phyloP scores from a whole-genome alignment of 2,888 invertebrate genomes.

The Microdon myrmicae region DNA sequence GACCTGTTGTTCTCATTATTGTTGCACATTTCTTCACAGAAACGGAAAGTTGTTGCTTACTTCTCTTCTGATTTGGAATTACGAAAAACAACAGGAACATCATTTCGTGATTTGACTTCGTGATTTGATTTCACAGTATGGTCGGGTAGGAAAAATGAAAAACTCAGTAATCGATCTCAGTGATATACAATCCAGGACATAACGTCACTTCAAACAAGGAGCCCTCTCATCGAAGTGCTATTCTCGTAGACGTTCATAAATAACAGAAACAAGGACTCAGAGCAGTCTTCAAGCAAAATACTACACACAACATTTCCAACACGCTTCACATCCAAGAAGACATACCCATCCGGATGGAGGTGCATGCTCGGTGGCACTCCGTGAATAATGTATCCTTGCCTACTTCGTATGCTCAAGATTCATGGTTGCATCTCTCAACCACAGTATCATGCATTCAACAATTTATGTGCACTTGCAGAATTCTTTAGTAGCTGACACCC shows the following conservation, averaged over 20 bases:
- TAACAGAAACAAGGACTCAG: conserved; percentile 16
- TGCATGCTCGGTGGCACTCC: conserved; percentile 28
- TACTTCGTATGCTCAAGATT: conserved; percentile 33
- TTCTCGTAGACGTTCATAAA: conserved; percentile 33
- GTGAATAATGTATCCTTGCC: conserved; percentile 42
- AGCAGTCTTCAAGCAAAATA: conserved; percentile 3
- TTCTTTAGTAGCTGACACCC: conserved; percentile 50
- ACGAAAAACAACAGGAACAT: too few species aligned
- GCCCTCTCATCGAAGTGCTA: conserved; percentile 1
- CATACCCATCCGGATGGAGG: conserved; percentile 39
- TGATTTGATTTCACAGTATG: too few species aligned
- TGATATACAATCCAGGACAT: conserved; percentile 7
- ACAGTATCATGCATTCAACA: conserved; percentile 48
- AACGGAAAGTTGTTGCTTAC: too few species aligned
- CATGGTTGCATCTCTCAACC: conserved; percentile 41
- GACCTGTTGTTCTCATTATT: too few species aligned
- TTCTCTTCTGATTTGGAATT: too few species aligned
- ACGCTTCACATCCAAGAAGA: conserved; percentile 9
- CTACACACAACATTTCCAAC: conserved; percentile 10
- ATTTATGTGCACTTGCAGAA: conserved; percentile 49
- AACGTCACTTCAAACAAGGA: not conserved
- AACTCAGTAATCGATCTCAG: conserved; percentile 7
- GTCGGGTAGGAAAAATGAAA: too few species aligned
- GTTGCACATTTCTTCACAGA: too few species aligned
- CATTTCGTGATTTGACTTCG: too few species aligned